phyloP scores from a whole-genome alignment of 2,113 vertebrate species.

The Xenotilapia caudafasciata region DNA sequence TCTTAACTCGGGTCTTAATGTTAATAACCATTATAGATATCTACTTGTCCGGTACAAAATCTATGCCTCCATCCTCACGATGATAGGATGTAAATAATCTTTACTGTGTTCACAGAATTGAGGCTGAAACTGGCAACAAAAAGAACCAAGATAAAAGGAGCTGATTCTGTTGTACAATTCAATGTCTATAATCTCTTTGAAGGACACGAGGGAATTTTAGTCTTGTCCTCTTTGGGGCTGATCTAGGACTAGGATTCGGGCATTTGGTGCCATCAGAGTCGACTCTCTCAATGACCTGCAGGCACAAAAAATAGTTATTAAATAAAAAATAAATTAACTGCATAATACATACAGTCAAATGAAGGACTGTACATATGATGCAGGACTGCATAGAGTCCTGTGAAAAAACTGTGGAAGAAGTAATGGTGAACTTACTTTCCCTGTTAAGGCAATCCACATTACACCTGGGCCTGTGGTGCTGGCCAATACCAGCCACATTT shows the following conservation, averaged over 20 bases:
- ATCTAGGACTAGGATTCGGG: background rate
- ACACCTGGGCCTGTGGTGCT: background rate
- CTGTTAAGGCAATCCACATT: background rate
- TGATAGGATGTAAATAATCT: background rate
- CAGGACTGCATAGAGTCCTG: background rate
- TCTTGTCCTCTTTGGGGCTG: background rate
- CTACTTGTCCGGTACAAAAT: background rate
- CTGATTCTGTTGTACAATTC: background rate
- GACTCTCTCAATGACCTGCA: background rate
- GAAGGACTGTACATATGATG: background rate
- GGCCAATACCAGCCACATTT: background rate
- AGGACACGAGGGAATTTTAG: background rate
- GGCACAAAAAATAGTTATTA: background rate
- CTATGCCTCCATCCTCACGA: background rate
- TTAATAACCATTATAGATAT: background rate
- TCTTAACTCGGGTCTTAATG: background rate
- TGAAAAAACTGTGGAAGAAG: background rate
- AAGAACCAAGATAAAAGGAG: background rate
- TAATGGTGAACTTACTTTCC: background rate
- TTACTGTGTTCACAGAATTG: background rate
- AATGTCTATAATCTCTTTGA: background rate
- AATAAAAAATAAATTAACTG: background rate
- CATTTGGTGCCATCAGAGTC: background rate
- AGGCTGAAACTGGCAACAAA: background rate
- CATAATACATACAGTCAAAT: background rate